Evolutionary conservation across 2,113 vertebrate genomes (phyloP), one percentile per base, ranked within the genome.

Genomic region (Oriolus oriolus): DNA sequence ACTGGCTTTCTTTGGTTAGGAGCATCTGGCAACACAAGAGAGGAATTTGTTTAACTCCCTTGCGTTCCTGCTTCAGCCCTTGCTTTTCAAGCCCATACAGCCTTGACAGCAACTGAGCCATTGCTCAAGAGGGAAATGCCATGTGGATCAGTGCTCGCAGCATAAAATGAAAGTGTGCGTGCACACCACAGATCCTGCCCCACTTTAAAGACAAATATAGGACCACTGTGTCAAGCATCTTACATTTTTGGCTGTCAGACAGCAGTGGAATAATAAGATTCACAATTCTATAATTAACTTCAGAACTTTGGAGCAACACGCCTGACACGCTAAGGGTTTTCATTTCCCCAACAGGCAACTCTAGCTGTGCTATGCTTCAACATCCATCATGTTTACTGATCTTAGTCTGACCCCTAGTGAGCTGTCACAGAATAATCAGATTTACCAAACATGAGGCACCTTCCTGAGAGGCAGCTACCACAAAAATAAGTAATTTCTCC

Each of bases 321-420:
- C 10, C 0, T n/a, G 66, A 61, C 77, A 69, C 8, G 4, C 56
- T 19, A 45, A 41, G 28, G 54, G 16, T 33, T 96, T 93, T 90
- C 11, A 19, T 75, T 71, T 95, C 80, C 85, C 3, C 1, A 53
- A 1, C 0, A 70, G 70, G 63, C 68, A 85, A 37, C 30, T 37
- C 31, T 28, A n/a, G 50, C 75, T 53, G 2, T 10, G 63, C 78
- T 70, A 1, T 0, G 0, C 39, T 49, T 53, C 52, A 73, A 5
- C 50, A 85, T 89, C 61, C 7, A 0, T 84, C 74, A 50, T 17
- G 31, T 96, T 95, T 69, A 41, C 87, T 96, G 79, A 95, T 96
- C 88, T 93, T 91, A 88, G 94, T 60, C 90, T 96, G 97, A 97
- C 96, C 94, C 89, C 96, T 97, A 90, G 96, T 96, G 96, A 97